Evolutionary conservation across 1,140 invertebrate genomes (phyloP).

Genomic region (Drosophila virilis): DNA sequence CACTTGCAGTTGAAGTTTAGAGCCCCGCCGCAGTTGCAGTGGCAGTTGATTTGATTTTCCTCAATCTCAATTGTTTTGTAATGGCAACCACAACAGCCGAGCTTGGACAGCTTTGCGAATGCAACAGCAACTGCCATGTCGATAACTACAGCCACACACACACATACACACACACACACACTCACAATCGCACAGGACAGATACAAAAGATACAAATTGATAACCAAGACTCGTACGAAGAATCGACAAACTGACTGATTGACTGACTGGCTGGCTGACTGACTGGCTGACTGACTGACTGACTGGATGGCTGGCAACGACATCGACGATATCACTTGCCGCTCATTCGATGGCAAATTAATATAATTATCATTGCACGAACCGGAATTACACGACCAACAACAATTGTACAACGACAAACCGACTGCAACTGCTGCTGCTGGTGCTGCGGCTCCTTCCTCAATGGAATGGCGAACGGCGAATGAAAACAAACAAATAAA

Average conservation of each 20-base stretch:
- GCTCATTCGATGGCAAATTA: constrained; percentile 81
- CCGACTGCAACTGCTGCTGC: neutral
- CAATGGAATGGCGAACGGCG: constrained; percentile 24
- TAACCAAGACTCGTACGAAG: constrained; percentile 59
- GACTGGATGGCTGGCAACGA: constrained; percentile 34
- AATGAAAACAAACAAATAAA: constrained; percentile 71
- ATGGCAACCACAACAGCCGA: constrained; percentile 48
- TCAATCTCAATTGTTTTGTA: constrained; percentile 80
- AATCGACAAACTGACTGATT: constrained; percentile 39
- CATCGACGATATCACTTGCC: constrained; percentile 59
- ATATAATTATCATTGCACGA: constrained; percentile 83
- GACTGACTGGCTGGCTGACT: constrained; percentile 5
- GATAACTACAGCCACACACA: constrained; percentile 17
- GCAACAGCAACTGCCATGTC: constrained; percentile 38
- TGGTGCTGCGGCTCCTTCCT: constrained; percentile 19
- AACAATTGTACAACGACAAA: constrained; percentile 60
- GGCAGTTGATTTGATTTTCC: constrained; percentile 70
- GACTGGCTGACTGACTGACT: constrained; percentile 12
- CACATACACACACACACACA: constrained; percentile 5
- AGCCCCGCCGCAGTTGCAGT: constrained; percentile 7
- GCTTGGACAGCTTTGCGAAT: neutral
- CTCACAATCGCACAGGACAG: constrained; percentile 3
- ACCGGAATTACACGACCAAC: constrained; percentile 73
- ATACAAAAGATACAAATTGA: constrained; percentile 56
- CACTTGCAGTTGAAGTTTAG: constrained; percentile 40